Evolutionary conservation across 1,140 invertebrate genomes (phyloP), one percentile per base, ranked within the genome.

Genomic region (Cydia amplana): DNA sequence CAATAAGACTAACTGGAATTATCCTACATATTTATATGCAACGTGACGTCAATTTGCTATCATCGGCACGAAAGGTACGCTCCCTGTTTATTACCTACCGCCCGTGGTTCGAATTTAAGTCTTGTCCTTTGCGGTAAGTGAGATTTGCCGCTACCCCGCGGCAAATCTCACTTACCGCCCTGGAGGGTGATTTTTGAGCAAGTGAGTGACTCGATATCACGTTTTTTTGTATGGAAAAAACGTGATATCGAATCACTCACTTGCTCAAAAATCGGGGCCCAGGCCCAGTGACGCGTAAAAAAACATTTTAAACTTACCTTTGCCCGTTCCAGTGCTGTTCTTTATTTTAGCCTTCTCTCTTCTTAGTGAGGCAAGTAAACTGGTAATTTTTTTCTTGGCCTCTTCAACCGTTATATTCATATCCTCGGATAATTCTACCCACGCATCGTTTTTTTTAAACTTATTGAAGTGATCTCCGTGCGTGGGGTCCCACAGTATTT

Each of bases 271-370:
- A 36, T 36, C 32, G 32, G 32, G 32, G 32, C 32, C 32, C 32
- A 36, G 32, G 32, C 32, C 32, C 32, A 36, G 32, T 36, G 32
- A 36, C 32, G 32, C 32, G 32, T 36, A 36, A 36, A 36, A 65
- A 65, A 18, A 23, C 20, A 65, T n/a, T 65, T n/a, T n/a, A 23
- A 65, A 65, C 12, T n/a, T 25, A 23, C 20, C 28, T 23, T 25
- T 14, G 14, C 64, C 64, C 12, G 20, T 23, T 36, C 32, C 32
- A 18, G 20, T 65, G 20, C 16, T 25, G 16, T 65, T 65, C 23
- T 70, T 40, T 70, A n/a, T 40, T 28, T 70, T 70, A 25, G 14
- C 25, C 12, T 40, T 70, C 65, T 70, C 36, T 70, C 65, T 70
- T 70, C 36, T 36, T 25, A 40, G 25, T 70, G 20, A n/a, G 23